Conservation (phyloP, 2,888 invertebrate species). For the Calliopum simillimum region DNA sequence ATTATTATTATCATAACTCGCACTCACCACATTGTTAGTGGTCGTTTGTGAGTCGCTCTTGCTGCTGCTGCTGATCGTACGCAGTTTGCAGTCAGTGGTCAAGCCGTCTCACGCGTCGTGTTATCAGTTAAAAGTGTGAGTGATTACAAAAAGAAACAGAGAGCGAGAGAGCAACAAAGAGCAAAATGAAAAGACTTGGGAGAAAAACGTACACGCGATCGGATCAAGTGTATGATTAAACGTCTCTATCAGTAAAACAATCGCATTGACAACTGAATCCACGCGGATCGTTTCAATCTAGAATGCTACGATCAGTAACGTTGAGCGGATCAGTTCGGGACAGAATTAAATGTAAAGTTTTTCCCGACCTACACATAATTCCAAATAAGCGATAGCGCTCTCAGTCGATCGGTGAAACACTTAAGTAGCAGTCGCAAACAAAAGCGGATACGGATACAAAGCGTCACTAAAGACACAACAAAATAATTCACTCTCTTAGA, state of each 20-base stretch:
- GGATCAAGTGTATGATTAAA: conserved; percentile 22
- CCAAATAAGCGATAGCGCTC: background rate
- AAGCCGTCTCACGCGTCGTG: background rate
- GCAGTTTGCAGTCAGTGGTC: background rate
- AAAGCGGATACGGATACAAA: conserved; percentile 47
- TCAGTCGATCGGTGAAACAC: conserved; percentile 35
- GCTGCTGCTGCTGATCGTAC: background rate
- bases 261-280: conserved; percentile 13
- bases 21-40: background rate
- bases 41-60: too few relatives aligned
- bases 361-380: background rate
- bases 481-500: background rate
- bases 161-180: background rate
- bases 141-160: background rate
- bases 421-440: conserved; percentile 41
- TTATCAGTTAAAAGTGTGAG: conserved; percentile 19
- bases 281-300: conserved; percentile 10
- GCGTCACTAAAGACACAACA: background rate
- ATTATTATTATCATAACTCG: conserved; percentile 1
- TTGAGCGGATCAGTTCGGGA: conserved; percentile 14
- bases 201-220: conserved; percentile 3
- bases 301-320: background rate
- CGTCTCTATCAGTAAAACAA: conserved; percentile 22
- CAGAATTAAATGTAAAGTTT: conserved; percentile 10
- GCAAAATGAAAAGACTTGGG: background rate